These are phyloP conservation scores for Phylloscopus collybita DNA, from an alignment of 2,797 vertebrate species.

Conservation along the genomic window DNA sequence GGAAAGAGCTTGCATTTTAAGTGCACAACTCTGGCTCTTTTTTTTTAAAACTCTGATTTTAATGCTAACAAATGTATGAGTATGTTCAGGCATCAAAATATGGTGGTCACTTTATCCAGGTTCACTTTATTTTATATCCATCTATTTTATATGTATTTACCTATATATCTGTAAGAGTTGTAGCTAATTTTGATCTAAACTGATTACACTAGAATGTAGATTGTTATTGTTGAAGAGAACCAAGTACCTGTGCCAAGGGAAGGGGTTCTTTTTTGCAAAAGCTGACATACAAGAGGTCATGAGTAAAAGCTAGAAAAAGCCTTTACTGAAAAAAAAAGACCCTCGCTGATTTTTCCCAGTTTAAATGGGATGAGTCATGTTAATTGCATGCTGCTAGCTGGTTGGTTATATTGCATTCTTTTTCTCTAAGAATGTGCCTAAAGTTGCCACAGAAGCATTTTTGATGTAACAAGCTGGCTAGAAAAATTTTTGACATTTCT, in stretches of 20 bases:
- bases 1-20: not conserved
- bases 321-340: not conserved
- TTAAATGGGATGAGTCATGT: conserved; percentile 25
- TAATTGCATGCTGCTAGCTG: conserved; percentile 43
- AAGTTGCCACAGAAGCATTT: conserved; percentile 47
- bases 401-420: conserved; percentile 30
- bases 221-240: not conserved
- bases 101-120: not conserved
- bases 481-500: conserved; percentile 55
- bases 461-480: conserved; percentile 10
- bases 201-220: not conserved
- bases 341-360: not conserved
- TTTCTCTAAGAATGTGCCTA: conserved; percentile 30
- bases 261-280: not conserved
- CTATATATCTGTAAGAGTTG: not conserved
- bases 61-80: not conserved
- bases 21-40: not conserved
- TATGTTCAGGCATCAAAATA: not conserved
- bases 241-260: not conserved
- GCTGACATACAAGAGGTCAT: not conserved
- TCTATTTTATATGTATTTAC: not conserved
- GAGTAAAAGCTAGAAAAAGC: not conserved
- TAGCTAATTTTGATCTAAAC: not conserved
- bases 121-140: not conserved
- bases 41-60: not conserved